A percentile compares a stretch with the other conserved stretches of the same genome.
These are phyloP conservation scores for Ridgeia piscesae DNA, from an alignment of 1,140 invertebrate species.

Conservation along the genomic window DNA sequence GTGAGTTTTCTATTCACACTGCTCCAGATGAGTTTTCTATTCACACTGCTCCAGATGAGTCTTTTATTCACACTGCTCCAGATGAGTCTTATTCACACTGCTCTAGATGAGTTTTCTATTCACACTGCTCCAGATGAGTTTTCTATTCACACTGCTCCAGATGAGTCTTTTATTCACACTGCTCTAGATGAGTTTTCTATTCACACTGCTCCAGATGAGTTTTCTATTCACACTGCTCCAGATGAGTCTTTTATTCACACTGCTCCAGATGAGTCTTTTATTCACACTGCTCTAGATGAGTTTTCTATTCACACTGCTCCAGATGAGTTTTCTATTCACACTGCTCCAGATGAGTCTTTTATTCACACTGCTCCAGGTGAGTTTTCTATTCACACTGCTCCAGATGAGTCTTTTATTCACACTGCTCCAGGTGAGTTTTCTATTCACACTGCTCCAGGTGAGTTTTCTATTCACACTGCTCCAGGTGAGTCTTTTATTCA, in stretches of 20 bases:
- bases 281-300: no score
- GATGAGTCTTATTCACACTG: no score
- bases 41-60: slow-evolving; percentile 75
- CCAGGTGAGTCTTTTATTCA: no score
- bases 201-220: slow-evolving; percentile 61
- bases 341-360: not conserved
- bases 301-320: slow-evolving; percentile 83
- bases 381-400: slow-evolving; percentile 55
- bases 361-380: no score
- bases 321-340: slow-evolving; percentile 54
- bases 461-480: no score
- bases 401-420: slow-evolving; percentile 77
- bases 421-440: slow-evolving; percentile 73
- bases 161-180: no score
- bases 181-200: no score
- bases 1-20: slow-evolving; percentile 56
- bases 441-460: not conserved
- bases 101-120: no score
- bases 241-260: slow-evolving; percentile 49
- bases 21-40: slow-evolving; percentile 69
- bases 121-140: slow-evolving; percentile 74
- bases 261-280: not conserved
- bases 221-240: slow-evolving; percentile 81
- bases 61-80: not conserved
- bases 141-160: not conserved